Evolutionary conservation across 2,888 invertebrate genomes (phyloP).

Genomic region (Pristionchus maxplancki): DNA sequence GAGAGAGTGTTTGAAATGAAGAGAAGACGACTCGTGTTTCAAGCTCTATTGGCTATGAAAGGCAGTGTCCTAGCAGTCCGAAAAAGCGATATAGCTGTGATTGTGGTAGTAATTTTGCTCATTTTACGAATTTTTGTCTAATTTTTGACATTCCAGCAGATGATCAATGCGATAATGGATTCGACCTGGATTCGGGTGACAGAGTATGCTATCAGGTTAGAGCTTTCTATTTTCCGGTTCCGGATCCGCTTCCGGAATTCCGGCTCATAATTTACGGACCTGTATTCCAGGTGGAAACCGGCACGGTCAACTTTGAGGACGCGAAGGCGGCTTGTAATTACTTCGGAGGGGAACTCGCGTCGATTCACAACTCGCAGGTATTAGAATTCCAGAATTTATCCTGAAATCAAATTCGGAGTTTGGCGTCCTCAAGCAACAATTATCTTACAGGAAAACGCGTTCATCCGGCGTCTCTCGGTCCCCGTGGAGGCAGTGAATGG

Average conservation of each 20-base stretch:
- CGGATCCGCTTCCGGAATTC: too few relatives aligned
- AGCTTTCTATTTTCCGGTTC: not conserved
- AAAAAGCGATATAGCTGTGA: too few relatives aligned
- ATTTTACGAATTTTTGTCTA: too few relatives aligned
- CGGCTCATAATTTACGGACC: too few relatives aligned
- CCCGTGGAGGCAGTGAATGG: not conserved
- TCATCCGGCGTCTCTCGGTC: not conserved
- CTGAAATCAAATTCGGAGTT: not conserved
- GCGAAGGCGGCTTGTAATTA: not conserved
- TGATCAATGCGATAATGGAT: not conserved
- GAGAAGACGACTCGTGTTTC: too few relatives aligned
- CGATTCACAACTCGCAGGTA: conserved; percentile 1
- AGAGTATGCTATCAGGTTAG: not conserved
- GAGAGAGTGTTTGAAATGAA: too few relatives aligned
- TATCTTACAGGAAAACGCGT: not conserved
- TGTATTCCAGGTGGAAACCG: not conserved
- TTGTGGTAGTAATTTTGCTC: too few relatives aligned
- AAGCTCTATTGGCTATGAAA: too few relatives aligned
- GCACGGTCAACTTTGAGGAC: not conserved
- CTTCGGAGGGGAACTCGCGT: not conserved
- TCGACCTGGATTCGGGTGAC: not conserved
- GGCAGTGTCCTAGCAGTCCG: too few relatives aligned
- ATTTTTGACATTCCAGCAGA: too few relatives aligned
- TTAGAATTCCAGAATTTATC: too few relatives aligned
- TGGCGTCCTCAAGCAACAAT: not conserved